phyloP scores from a whole-genome alignment of 2,113 vertebrate genomes.

The Platichthys stellatus region DNA sequence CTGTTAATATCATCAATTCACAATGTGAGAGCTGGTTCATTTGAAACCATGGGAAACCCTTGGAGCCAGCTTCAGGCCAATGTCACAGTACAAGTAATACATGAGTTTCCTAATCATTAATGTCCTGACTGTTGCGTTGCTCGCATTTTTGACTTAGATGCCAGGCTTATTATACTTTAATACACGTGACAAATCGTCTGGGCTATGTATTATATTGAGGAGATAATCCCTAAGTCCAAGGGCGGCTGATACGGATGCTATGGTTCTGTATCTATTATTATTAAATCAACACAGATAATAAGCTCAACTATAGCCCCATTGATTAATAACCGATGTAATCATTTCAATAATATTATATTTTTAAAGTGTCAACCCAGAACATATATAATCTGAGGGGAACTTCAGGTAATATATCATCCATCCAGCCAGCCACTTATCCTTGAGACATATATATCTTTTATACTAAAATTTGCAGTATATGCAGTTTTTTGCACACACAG shows the following conservation, averaged over 20 bases:
- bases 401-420: too few relatives aligned
- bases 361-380: too few relatives aligned
- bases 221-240: conserved; percentile 1
- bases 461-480: background rate
- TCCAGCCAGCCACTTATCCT: too few relatives aligned
- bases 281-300: background rate
- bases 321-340: background rate
- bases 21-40: background rate
- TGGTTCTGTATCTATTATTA: background rate
- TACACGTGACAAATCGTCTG: background rate
- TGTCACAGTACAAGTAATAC: background rate
- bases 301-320: background rate
- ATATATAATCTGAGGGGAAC: too few relatives aligned
- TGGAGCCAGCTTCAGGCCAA: background rate
- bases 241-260: background rate
- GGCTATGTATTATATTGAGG: background rate
- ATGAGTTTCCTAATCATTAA: background rate
- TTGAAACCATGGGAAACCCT: conserved; percentile 3
- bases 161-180: background rate
- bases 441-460: background rate
- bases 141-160: background rate
- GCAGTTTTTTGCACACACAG: too few relatives aligned
- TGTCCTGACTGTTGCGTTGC: background rate
- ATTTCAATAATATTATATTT: background rate
- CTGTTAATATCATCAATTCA: conserved; percentile 28